Evolutionary conservation across 2,113 vertebrate species (phyloP), one percentile per base, ranked within the genome.

Genomic region (Podarcis raffonei): DNA sequence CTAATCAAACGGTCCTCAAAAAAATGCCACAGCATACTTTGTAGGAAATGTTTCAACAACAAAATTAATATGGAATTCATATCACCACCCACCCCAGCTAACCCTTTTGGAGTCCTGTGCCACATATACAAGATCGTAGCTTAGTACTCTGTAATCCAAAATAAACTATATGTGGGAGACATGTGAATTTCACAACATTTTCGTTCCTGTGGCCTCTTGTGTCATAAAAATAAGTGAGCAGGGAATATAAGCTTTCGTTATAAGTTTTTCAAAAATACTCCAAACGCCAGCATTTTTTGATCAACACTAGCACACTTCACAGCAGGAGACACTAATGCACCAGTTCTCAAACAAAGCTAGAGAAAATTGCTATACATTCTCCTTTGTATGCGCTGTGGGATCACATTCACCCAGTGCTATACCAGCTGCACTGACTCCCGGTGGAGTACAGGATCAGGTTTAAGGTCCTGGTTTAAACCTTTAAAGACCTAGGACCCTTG

Each of bases 51-150:
- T 83, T 83, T 59, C 30, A 76, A 71, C 72, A 76, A 69, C 30
- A 53, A 83, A 66, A 15, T 69, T 30, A 35, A 89, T 78, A 27
- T 57, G n/a, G 81, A 84, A 84, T 89, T n/a, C 39, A 69, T 84
- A 37, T 84, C 15, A 42, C 72, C 69, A n/a, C 59, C 27, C 6
- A 1, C 48, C 37, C 59, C 42, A 27, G 57, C 66, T 32, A 77
- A 75, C 30, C 13, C 13, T 39, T 57, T 87, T 59, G 57, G 69
- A 74, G 53, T 37, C 68, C 75, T 78, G 3, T 77, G n/a, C 74
- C 87, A 88, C 72, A 53, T 25, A 23, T 20, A 48, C 37, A 68
- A 37, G 81, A 88, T 68, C n/a, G 32, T 39, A 59, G 13, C 30
- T 6, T 84, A 15, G 30, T 53, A 32, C 59, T 68, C 32, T 16